Evolutionary conservation across 2,888 invertebrate species (phyloP).

Genomic region (Rhyacophila evoluta): DNA sequence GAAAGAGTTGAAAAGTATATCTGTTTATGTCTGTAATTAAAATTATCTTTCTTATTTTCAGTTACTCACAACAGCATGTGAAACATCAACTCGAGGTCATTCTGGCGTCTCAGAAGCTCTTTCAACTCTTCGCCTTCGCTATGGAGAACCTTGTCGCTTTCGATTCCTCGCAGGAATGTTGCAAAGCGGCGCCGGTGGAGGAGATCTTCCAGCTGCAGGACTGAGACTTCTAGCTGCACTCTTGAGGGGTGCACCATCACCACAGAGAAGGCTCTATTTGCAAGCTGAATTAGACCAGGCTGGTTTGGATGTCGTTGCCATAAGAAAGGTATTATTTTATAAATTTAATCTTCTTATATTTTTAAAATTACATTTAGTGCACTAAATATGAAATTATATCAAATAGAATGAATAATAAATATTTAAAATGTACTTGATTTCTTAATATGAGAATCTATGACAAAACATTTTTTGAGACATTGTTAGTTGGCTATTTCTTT

Average conservation of each 20-base stretch:
- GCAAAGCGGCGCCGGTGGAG: constrained; percentile 74
- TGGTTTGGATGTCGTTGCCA: constrained; percentile 76
- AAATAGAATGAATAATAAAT: too few species aligned
- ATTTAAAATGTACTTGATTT: too few species aligned
- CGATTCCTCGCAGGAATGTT: constrained; percentile 91
- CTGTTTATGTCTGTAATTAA: too few species aligned
- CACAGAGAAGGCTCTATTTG: constrained; percentile 84
- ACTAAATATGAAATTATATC: too few species aligned
- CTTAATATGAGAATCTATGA: too few species aligned
- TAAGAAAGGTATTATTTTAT: constrained; percentile 75
- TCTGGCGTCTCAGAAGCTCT: constrained; percentile 90
- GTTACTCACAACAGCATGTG: constrained; percentile 88
- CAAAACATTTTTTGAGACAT: too few species aligned
- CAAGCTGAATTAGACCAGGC: constrained; percentile 89
- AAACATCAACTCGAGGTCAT: constrained; percentile 80
- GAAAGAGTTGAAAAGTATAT: too few species aligned
- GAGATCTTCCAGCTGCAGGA: constrained; percentile 83
- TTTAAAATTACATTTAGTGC: too few species aligned
- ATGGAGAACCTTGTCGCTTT: constrained; percentile 93
- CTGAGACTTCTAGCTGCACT: constrained; percentile 88
- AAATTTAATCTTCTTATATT: too few species aligned
- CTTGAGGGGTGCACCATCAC: constrained; percentile 79
- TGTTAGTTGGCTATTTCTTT: too few species aligned
- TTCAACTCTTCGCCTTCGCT: constrained; percentile 86
- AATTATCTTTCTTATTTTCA: too few species aligned